phyloP scores from a whole-genome alignment of 2,888 invertebrate species.

The Beris morrisii region DNA sequence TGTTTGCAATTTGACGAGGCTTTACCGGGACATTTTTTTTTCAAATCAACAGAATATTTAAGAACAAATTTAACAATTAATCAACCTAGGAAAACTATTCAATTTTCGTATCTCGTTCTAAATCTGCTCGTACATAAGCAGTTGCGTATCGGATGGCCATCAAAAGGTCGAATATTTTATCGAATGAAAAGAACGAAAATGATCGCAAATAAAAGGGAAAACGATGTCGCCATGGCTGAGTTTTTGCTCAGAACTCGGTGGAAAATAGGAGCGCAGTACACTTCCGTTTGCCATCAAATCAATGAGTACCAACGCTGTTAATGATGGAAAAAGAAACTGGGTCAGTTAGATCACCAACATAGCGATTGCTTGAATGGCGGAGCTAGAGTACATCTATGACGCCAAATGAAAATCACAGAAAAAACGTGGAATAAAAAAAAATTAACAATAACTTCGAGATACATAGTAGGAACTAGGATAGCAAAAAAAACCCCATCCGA shows the following conservation, averaged over 20 bases:
- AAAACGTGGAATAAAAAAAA: neutral
- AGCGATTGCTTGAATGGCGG: too few relatives aligned
- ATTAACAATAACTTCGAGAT: slow-evolving; percentile 2
- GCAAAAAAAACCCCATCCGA: slow-evolving; percentile 12
- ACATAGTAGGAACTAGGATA: neutral
- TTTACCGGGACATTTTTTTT: too few relatives aligned
- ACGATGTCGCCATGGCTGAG: neutral
- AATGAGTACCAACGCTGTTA: slow-evolving; percentile 9
- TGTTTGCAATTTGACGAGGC: too few relatives aligned
- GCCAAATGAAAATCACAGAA: slow-evolving; percentile 2
- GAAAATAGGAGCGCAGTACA: slow-evolving; percentile 2
- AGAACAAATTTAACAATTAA: too few relatives aligned
- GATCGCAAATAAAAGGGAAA: slow-evolving; percentile 12
- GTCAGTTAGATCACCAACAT: slow-evolving; percentile 15
- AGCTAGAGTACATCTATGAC: neutral
- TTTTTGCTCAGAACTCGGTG: neutral
- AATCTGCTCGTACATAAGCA: too few relatives aligned
- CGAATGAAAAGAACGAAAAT: slow-evolving; percentile 6
- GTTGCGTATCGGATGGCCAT: neutral
- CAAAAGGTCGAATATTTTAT: slow-evolving; percentile 22
- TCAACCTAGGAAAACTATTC: too few relatives aligned
- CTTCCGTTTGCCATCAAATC: slow-evolving; percentile 14
- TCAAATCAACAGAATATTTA: too few relatives aligned
- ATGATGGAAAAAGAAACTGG: slow-evolving; percentile 10
- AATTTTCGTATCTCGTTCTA: too few relatives aligned